These are phyloP conservation scores for Junco hyemalis DNA, from an alignment of 2,113 vertebrate genomes.

Conservation along the genomic window DNA sequence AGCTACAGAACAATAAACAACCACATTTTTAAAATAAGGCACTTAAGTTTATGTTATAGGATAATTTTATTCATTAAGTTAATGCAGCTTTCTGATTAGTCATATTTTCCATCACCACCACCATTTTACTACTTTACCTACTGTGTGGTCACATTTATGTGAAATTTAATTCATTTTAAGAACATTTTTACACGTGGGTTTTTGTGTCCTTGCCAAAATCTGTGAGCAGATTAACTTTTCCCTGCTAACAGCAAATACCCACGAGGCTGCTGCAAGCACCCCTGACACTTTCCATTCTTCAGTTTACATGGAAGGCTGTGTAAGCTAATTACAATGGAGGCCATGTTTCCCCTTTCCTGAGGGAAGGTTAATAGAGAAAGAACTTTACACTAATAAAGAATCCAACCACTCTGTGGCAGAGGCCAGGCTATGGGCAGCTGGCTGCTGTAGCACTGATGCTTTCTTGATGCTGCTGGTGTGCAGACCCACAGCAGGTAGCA, in stretches of 20 bases:
- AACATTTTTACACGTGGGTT: neutral
- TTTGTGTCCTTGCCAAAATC: slow-evolving; percentile 29
- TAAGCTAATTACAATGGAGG: neutral
- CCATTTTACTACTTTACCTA: neutral
- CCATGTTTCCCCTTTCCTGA: neutral
- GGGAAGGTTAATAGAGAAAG: slow-evolving; percentile 45
- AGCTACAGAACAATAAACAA: slow-evolving; percentile 5
- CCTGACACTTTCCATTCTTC: neutral
- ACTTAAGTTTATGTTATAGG: neutral
- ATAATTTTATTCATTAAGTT: slow-evolving; percentile 6
- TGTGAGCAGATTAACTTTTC: slow-evolving; percentile 15
- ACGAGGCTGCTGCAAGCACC: neutral
- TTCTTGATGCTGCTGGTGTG: neutral
- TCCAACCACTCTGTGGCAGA: neutral
- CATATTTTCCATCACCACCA: slow-evolving; percentile 18
- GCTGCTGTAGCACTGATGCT: neutral
- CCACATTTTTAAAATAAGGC: neutral
- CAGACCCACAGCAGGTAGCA: neutral
- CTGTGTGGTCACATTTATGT: neutral
- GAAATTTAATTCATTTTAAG: slow-evolving; percentile 10
- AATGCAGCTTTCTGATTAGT: slow-evolving; percentile 17
- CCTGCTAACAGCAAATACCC: neutral
- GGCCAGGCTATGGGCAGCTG: neutral
- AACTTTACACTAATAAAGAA: neutral
- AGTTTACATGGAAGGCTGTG: neutral